Evolutionary conservation across 2,888 invertebrate species (phyloP).

Genomic region (Resseliella maxima): DNA sequence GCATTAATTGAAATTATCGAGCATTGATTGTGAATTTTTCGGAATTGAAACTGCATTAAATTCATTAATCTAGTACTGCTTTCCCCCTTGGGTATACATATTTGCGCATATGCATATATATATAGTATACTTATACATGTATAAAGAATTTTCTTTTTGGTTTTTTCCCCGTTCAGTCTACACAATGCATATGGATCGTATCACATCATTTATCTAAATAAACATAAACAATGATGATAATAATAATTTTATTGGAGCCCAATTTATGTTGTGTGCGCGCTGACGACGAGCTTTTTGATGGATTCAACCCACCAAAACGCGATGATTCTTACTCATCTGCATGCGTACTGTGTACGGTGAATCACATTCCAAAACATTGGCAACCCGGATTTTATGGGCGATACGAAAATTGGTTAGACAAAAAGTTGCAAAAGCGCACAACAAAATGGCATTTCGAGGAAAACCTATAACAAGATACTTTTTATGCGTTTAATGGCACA

Average conservation of each 20-base stretch:
- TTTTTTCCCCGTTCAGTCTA: not conserved
- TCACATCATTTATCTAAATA: constrained; percentile 50
- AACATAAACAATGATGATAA: constrained; percentile 51
- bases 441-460: not conserved
- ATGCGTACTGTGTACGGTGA: constrained; percentile 16
- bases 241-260: constrained; percentile 47
- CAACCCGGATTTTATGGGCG: not conserved
- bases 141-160: not conserved
- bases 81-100: too few species aligned
- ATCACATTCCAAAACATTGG: not conserved
- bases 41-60: too few species aligned
- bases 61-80: too few species aligned
- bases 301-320: not conserved
- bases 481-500: constrained; percentile 36
- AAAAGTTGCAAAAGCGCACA: not conserved
- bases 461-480: constrained; percentile 53
- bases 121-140: too few species aligned
- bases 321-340: not conserved
- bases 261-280: not conserved
- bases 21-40: too few species aligned
- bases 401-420: constrained; percentile 12
- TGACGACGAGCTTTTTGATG: not conserved
- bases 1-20: too few species aligned
- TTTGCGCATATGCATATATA: not conserved
- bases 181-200: constrained; percentile 10